phyloP scores from a whole-genome alignment of 2,888 invertebrate species.

The Drosophila vallismaia region DNA sequence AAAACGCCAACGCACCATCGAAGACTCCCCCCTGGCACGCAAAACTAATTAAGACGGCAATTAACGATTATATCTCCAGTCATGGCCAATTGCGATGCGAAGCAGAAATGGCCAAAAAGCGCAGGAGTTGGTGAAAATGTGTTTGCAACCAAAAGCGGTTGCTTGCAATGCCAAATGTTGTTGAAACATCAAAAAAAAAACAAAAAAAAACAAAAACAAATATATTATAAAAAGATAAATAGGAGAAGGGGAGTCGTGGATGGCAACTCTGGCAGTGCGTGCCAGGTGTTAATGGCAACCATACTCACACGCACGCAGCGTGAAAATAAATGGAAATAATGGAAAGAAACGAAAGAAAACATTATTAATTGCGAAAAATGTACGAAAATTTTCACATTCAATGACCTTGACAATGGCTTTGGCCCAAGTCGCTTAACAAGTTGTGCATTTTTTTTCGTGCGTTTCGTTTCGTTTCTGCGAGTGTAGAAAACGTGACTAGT shows the following conservation, averaged over 20 bases:
- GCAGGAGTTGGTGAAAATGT: slow-evolving; percentile 67
- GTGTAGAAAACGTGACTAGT: slow-evolving; percentile 79
- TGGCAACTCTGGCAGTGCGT: slow-evolving; percentile 35
- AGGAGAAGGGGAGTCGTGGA: no score
- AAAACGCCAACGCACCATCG: slow-evolving; percentile 29
- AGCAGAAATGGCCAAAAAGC: slow-evolving; percentile 47
- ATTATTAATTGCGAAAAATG: slow-evolving; percentile 75
- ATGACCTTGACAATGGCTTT: slow-evolving; percentile 78
- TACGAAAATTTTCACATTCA: slow-evolving; percentile 73
- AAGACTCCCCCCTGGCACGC: slow-evolving; percentile 30
- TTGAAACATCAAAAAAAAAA: background rate
- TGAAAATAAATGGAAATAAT: slow-evolving; percentile 48
- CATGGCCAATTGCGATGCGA: slow-evolving; percentile 46
- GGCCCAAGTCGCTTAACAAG: slow-evolving; percentile 43
- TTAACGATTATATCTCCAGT: slow-evolving; percentile 38
- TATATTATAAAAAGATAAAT: no score
- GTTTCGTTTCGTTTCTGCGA: slow-evolving; percentile 13
- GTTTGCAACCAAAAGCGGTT: slow-evolving; percentile 38
- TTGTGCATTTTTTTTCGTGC: slow-evolving; percentile 6
- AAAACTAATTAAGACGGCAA: slow-evolving; percentile 61
- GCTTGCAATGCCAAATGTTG: slow-evolving; percentile 22
- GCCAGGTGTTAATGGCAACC: slow-evolving; percentile 53
- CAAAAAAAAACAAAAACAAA: no score
- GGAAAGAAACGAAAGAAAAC: slow-evolving; percentile 42
- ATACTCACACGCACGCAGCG: slow-evolving; percentile 47